These are phyloP conservation scores for Altica lythri DNA, from an alignment of 2,888 invertebrate species.

Conservation along the genomic window DNA sequence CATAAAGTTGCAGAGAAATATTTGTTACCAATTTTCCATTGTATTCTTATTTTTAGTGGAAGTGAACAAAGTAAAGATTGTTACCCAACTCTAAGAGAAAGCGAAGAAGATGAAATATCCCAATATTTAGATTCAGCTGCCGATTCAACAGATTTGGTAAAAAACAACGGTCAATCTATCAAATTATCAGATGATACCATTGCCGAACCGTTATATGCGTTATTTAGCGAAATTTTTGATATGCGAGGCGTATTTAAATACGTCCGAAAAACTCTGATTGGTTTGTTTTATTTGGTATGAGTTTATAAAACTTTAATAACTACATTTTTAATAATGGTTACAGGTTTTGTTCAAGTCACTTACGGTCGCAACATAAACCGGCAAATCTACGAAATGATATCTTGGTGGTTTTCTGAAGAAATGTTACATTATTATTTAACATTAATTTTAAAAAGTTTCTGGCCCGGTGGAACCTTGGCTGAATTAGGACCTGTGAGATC, in stretches of 20 bases:
- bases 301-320: too few species aligned
- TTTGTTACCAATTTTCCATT: too few species aligned
- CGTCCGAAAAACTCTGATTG: slow-evolving; percentile 84
- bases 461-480: slow-evolving; percentile 83
- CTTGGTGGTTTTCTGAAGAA: slow-evolving; percentile 86
- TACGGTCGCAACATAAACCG: slow-evolving; percentile 84
- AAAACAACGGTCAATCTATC: slow-evolving; percentile 53
- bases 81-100: slow-evolving; percentile 61
- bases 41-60: slow-evolving; percentile 39
- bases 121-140: slow-evolving; percentile 71
- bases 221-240: slow-evolving; percentile 89
- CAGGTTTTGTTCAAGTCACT: slow-evolving; percentile 78
- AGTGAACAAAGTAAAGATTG: slow-evolving; percentile 46
- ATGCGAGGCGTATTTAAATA: slow-evolving; percentile 87
- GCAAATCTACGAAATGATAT: slow-evolving; percentile 85
- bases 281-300: too few species aligned
- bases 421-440: slow-evolving; percentile 89
- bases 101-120: slow-evolving; percentile 81
- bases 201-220: slow-evolving; percentile 86
- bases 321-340: too few species aligned
- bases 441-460: slow-evolving; percentile 82
- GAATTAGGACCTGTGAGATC: slow-evolving; percentile 61
- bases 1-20: not conserved
- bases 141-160: slow-evolving; percentile 55
- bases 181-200: slow-evolving; percentile 70